Percentiles rank a stretch among this genome's conserved stretches.
Conservation (phyloP, 2,113 vertebrate genomes). For the Glaucidium brasilianum region DNA sequence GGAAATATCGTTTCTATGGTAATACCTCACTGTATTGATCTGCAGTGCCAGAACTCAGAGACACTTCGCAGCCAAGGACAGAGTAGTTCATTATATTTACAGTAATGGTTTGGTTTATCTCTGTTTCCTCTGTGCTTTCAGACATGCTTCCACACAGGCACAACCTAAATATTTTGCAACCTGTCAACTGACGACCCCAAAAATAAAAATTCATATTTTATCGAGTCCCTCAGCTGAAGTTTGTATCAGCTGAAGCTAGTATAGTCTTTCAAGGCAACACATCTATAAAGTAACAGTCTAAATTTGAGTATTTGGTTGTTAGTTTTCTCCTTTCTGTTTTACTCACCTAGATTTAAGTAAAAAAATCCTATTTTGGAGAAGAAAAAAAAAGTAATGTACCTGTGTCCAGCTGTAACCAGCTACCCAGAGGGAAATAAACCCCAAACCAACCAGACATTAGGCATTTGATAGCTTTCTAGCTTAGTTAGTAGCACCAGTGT, state of each 20-base stretch:
- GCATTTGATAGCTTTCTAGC: background rate
- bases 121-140: background rate
- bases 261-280: background rate
- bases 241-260: background rate
- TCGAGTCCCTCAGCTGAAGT: accelerated
- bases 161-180: background rate
- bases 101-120: background rate
- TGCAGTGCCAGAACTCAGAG: background rate
- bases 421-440: background rate
- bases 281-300: background rate
- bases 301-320: background rate
- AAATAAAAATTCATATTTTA: background rate
- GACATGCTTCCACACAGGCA: background rate
- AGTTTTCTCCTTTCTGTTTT: background rate
- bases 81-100: background rate
- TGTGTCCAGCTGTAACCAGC: background rate
- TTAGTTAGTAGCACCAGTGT: background rate
- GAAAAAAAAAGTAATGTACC: background rate
- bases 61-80: background rate
- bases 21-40: background rate
- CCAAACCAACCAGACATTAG: background rate
- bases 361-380: background rate
- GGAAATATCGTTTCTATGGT: background rate
- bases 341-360: background rate
- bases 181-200: background rate